These are phyloP conservation scores for Macroramphosus scolopax DNA, from an alignment of 2,797 vertebrate species.

Conservation along the genomic window DNA sequence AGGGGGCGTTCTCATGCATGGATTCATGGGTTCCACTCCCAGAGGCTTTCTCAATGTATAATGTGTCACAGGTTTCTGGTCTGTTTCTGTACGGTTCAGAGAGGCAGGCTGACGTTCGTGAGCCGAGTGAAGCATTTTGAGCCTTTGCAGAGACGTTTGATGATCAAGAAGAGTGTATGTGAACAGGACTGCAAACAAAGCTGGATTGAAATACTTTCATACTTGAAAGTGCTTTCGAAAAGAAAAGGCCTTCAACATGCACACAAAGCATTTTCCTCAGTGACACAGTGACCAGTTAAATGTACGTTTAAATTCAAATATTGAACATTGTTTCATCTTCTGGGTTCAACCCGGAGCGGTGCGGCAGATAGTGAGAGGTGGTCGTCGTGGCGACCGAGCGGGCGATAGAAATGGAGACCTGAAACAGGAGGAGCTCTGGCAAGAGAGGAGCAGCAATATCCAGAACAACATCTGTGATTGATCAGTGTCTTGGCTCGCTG, in stretches of 20 bases:
- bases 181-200: too few relatives aligned
- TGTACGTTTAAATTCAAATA: too few relatives aligned
- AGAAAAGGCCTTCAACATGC: too few relatives aligned
- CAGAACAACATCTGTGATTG: conserved; percentile 75
- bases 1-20: conserved; percentile 7
- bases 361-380: conserved; percentile 24
- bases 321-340: conserved; percentile 1
- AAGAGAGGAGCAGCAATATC: conserved; percentile 50
- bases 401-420: conserved; percentile 17
- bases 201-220: too few relatives aligned
- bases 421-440: conserved; percentile 49
- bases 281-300: too few relatives aligned
- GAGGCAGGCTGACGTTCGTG: conserved; percentile 13
- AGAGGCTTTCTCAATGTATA: conserved; percentile 4
- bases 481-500: conserved; percentile 66
- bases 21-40: conserved; percentile 25
- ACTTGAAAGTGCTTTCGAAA: too few relatives aligned
- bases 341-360: conserved; percentile 7
- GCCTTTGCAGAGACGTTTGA: too few relatives aligned
- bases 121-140: conserved; percentile 1
- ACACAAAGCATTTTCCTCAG: too few relatives aligned
- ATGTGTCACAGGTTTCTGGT: conserved; percentile 22
- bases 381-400: conserved; percentile 22
- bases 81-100: conserved; percentile 16
- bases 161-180: too few relatives aligned